Evolutionary conservation across 2,888 invertebrate genomes (phyloP).

Genomic region (Rapana venosa): DNA sequence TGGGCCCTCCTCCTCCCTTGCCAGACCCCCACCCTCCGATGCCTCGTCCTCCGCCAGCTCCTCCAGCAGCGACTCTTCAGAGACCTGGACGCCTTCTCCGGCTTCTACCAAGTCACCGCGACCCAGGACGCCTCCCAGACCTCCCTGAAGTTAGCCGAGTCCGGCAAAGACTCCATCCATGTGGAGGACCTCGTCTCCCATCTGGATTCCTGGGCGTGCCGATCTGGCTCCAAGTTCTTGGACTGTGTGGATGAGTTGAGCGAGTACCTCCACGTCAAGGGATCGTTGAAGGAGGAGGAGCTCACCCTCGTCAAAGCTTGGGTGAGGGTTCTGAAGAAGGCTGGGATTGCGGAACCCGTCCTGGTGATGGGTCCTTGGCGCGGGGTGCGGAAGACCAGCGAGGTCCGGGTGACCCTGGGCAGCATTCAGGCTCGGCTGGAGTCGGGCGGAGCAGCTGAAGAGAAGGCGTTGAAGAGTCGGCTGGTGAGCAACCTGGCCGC

Average conservation of each 20-base stretch:
- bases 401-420: constrained; percentile 29
- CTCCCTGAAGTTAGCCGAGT: not conserved
- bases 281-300: not conserved
- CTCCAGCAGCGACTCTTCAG: constrained; percentile 33
- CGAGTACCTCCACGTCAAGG: not conserved
- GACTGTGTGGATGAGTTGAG: constrained; percentile 7
- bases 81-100: constrained; percentile 42
- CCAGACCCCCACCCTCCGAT: not conserved
- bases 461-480: not conserved
- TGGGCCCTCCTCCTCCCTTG: constrained; percentile 38
- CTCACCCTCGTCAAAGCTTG: not conserved
- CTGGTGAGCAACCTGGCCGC: not conserved
- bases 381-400: constrained; percentile 30
- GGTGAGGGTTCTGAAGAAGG: constrained; percentile 16
- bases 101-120: constrained; percentile 29
- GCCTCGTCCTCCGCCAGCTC: constrained; percentile 25
- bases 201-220: constrained; percentile 27
- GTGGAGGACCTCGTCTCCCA: not conserved
- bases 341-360: not conserved
- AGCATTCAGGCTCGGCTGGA: constrained; percentile 1
- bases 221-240: not conserved
- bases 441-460: not conserved
- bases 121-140: not conserved
- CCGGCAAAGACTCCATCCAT: not conserved
- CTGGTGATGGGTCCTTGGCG: constrained; percentile 1